phyloP scores from a whole-genome alignment of 2,797 vertebrate species.

The Tachyglossus aculeatus region DNA sequence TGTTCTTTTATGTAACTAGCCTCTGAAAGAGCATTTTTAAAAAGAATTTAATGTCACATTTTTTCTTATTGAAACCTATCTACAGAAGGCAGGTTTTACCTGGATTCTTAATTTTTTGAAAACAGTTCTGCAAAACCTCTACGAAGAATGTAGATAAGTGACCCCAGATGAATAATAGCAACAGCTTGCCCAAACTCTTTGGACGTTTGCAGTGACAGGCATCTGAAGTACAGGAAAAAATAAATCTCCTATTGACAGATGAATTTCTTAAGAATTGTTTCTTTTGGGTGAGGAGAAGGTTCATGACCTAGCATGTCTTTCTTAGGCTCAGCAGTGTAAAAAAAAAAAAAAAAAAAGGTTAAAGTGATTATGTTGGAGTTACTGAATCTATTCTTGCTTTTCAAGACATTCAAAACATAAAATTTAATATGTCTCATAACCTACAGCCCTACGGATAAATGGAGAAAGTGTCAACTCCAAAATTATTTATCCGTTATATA shows the following conservation, averaged over 20 bases:
- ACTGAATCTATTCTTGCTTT: background rate
- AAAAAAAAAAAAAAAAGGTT: background rate
- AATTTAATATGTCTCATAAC: no score
- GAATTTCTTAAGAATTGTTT: constrained; percentile 2
- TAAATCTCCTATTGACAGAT: background rate
- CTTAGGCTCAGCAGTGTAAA: background rate
- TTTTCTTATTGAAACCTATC: background rate
- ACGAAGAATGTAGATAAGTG: background rate
- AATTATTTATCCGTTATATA: no score
- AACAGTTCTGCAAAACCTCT: no score
- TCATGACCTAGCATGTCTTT: background rate
- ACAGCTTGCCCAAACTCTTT: background rate
- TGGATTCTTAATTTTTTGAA: background rate
- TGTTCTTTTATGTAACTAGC: background rate
- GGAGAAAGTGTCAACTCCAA: no score
- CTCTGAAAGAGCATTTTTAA: constrained; percentile 10
- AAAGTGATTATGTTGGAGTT: background rate
- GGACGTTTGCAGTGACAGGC: background rate
- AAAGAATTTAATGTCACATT: constrained; percentile 5
- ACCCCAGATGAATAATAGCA: background rate
- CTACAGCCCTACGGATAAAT: no score
- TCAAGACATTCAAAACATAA: background rate
- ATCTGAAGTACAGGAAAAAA: background rate
- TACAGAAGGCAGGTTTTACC: constrained; percentile 5
- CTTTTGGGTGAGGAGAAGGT: background rate